Conservation (phyloP, 1,140 invertebrate genomes). For the Plectrocnemia conspersa region DNA sequence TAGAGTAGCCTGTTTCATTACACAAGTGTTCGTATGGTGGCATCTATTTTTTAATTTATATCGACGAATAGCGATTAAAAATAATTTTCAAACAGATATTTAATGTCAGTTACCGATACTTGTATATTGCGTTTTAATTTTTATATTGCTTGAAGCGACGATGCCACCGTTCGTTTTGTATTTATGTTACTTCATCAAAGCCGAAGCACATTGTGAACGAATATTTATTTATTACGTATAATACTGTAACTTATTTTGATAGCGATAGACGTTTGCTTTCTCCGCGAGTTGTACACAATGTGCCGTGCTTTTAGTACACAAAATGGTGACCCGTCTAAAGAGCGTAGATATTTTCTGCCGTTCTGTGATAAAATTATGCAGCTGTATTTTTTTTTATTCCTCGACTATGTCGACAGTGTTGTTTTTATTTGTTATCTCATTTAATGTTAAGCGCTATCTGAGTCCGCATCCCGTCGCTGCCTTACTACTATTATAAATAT, state of each 20-base stretch:
- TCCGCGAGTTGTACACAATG: too few species aligned
- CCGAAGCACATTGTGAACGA: conserved; percentile 23
- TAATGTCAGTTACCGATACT: too few species aligned
- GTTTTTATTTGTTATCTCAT: conserved; percentile 3
- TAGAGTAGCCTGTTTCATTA: conserved; percentile 28
- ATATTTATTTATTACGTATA: too few species aligned
- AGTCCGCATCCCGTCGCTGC: conserved; percentile 19
- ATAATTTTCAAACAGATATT: too few species aligned
- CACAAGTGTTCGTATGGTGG: conserved; percentile 27
- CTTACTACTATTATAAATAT: conserved; percentile 27
- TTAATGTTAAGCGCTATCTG: conserved; percentile 10
- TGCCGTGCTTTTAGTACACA: conserved; percentile 29
- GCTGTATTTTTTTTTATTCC: conserved; percentile 25
- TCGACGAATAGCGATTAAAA: too few species aligned
- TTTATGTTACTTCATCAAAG: conserved; percentile 34
- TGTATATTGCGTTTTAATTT: too few species aligned
- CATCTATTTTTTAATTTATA: too few species aligned
- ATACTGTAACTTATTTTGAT: too few species aligned
- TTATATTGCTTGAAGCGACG: too few species aligned
- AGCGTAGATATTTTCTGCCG: conserved; percentile 35
- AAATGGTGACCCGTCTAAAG: conserved; percentile 28
- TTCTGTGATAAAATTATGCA: conserved; percentile 36
- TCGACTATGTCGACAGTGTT: neutral
- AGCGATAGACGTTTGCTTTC: too few species aligned
- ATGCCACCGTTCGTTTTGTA: conserved; percentile 28